Conservation (phyloP, 1,140 invertebrate genomes). For the Magallana angulata region DNA sequence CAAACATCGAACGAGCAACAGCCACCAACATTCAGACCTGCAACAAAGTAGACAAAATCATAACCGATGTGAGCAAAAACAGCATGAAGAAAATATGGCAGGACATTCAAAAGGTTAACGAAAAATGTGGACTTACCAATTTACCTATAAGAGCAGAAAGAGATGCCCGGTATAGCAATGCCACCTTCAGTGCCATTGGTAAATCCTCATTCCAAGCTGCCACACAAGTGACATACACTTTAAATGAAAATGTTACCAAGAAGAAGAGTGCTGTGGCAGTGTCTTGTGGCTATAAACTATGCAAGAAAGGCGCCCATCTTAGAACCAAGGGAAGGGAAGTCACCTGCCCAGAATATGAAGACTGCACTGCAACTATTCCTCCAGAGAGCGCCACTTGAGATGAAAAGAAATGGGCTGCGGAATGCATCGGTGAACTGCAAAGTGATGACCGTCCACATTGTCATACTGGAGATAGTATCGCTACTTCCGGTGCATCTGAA, state of each 20-base stretch:
- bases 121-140: background rate
- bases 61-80: background rate
- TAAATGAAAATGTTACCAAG: background rate
- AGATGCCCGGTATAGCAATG: background rate
- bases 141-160: background rate
- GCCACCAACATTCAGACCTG: background rate
- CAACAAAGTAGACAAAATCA: background rate
- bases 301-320: background rate
- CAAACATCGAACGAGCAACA: background rate
- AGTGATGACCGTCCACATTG: background rate
- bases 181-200: background rate
- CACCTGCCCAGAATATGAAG: background rate
- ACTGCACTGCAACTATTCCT: constrained; percentile 2
- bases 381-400: background rate
- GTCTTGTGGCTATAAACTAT: background rate
- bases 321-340: background rate
- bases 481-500: background rate
- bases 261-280: background rate
- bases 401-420: background rate
- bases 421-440: background rate
- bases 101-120: background rate
- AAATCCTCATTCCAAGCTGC: background rate
- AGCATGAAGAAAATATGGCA: background rate
- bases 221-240: background rate
- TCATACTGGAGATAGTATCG: background rate